A percentile compares a stretch with the other conserved stretches of the same genome.
phyloP scores from a whole-genome alignment of 2,113 vertebrate species.

The Stercorarius parasiticus region DNA sequence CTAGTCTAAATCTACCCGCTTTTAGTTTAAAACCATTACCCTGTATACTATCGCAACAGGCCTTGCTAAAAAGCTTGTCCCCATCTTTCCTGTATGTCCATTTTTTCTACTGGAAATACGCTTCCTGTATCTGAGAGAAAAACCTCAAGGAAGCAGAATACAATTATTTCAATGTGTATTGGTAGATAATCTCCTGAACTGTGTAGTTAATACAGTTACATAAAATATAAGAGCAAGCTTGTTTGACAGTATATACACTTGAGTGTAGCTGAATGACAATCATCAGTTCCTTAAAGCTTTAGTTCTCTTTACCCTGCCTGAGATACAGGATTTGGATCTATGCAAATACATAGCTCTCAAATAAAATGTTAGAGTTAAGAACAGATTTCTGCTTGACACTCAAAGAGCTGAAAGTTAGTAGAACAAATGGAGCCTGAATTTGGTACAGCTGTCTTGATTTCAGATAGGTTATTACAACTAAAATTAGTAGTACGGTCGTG shows the following conservation, averaged over 20 bases:
- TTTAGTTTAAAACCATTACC: background rate
- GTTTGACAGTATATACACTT: background rate
- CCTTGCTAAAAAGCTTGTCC: background rate
- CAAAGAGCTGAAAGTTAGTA: background rate
- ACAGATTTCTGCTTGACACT: background rate
- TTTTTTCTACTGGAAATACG: background rate
- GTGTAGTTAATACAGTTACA: background rate
- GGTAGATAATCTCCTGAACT: background rate
- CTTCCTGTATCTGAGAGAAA: background rate
- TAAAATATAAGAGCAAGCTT: background rate
- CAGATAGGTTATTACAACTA: background rate
- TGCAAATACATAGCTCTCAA: background rate
- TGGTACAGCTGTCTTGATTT: background rate
- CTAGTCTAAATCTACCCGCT: background rate
- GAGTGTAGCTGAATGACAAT: background rate
- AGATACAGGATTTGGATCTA: background rate
- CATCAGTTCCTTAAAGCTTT: background rate
- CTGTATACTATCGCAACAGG: background rate
- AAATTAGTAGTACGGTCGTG: background rate
- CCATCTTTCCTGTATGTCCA: background rate
- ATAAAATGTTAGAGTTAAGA: background rate
- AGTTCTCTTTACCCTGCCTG: background rate
- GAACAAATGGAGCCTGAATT: conserved; percentile 12
- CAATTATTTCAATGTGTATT: background rate
- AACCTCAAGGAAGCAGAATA: background rate